Conservation (phyloP, 2,113 vertebrate genomes). For the Collichthys lucidus region DNA sequence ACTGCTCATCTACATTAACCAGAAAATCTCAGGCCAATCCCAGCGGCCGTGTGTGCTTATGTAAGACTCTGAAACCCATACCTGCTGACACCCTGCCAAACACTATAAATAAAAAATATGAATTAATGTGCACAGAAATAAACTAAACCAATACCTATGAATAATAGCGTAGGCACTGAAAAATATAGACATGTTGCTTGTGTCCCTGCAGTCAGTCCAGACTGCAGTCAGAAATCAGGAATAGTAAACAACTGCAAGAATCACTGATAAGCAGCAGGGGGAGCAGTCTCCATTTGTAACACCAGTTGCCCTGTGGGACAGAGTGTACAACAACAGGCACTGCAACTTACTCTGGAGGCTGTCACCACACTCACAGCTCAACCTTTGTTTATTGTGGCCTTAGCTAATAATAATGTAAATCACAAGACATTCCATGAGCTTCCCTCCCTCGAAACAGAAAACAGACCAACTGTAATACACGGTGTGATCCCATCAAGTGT, state of each 20-base stretch:
- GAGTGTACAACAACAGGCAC: constrained; percentile 25
- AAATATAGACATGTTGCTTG: no score
- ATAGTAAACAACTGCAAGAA: constrained; percentile 68
- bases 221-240: constrained; percentile 36
- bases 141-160: background rate
- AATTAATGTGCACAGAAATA: background rate
- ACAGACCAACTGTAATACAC: background rate
- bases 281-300: constrained; percentile 58
- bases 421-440: background rate
- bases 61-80: constrained; percentile 3
- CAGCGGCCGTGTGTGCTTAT: background rate
- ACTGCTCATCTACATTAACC: background rate
- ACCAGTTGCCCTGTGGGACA: constrained; percentile 8
- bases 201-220: background rate
- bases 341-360: constrained; percentile 36
- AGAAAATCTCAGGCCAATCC: background rate
- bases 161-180: background rate
- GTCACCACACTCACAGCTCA: constrained; percentile 28
- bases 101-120: background rate
- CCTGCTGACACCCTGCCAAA: background rate
- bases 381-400: constrained; percentile 19
- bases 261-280: constrained; percentile 56
- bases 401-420: constrained; percentile 30
- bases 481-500: background rate
- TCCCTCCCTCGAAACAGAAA: background rate